These are phyloP conservation scores for Smutsia temminckii DNA, from an alignment of 2,797 vertebrate species.

Conservation along the genomic window DNA sequence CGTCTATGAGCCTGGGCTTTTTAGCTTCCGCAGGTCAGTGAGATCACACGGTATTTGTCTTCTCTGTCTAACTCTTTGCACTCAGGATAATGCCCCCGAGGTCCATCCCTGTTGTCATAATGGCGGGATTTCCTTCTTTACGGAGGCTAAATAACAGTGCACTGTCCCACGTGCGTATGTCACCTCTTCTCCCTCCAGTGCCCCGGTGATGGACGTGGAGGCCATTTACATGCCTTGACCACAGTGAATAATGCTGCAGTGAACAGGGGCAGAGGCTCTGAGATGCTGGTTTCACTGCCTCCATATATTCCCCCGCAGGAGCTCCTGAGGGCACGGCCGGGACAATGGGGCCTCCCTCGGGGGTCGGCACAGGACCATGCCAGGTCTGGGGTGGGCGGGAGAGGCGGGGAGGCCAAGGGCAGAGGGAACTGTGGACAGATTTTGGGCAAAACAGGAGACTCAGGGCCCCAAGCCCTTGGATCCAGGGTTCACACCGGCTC, in stretches of 20 bases:
- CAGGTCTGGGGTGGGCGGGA: too few relatives aligned
- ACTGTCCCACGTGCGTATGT: too few relatives aligned
- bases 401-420: too few relatives aligned
- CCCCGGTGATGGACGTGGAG: accelerated
- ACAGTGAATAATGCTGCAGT: accelerated
- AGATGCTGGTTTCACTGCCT: background rate
- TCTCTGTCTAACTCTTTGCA: background rate
- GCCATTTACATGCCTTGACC: accelerated
- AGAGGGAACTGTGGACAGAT: background rate
- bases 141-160: accelerated
- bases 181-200: accelerated
- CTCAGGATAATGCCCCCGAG: accelerated
- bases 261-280: background rate
- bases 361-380: too few relatives aligned
- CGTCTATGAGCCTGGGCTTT: accelerated
- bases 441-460: too few relatives aligned
- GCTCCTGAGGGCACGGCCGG: accelerated
- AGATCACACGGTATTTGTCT: accelerated
- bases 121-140: accelerated
- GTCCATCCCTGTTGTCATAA: accelerated
- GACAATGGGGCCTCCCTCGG: background rate
- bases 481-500: background rate
- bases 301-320: accelerated
- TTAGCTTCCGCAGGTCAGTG: accelerated
- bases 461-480: too few relatives aligned